Percentiles rank a stretch among this genome's conserved stretches.
Evolutionary conservation across 2,113 vertebrate species (phyloP).

Genomic region (Anhinga rufa): DNA sequence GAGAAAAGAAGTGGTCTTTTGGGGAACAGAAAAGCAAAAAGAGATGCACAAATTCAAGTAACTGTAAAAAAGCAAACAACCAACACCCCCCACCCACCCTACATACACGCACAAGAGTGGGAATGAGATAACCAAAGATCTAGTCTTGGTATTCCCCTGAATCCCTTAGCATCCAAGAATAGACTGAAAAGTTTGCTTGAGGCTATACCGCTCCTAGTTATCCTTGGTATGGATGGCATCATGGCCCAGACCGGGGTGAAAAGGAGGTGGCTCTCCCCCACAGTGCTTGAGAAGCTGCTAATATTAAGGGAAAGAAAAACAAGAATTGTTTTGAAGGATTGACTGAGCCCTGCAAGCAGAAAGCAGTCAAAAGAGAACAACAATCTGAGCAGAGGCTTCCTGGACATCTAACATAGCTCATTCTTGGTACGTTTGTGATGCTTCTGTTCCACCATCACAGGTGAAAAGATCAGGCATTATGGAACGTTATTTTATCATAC

Average conservation of each 20-base stretch:
- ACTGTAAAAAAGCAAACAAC: background rate
- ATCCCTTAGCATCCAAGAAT: conserved; percentile 37
- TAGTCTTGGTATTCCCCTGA: conserved; percentile 35
- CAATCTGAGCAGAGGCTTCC: background rate
- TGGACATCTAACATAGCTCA: background rate
- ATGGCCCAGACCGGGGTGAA: background rate
- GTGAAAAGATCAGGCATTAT: background rate
- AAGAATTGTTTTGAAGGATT: background rate
- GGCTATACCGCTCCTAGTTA: conserved; percentile 53
- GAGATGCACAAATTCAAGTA: background rate
- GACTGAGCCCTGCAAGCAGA: background rate
- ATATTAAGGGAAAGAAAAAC: background rate
- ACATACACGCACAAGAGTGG: background rate
- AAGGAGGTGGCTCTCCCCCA: background rate
- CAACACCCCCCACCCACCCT: too few species aligned
- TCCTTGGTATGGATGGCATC: conserved; percentile 37
- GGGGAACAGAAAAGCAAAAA: background rate
- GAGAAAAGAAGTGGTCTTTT: background rate
- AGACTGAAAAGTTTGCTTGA: conserved; percentile 31
- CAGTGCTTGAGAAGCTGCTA: background rate
- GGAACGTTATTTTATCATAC: background rate
- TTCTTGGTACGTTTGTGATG: background rate
- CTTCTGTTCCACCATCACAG: background rate
- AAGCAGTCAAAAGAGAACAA: background rate
- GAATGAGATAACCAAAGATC: background rate